phyloP scores from a whole-genome alignment of 2,797 vertebrate species.

The Diplodus puntazzo region DNA sequence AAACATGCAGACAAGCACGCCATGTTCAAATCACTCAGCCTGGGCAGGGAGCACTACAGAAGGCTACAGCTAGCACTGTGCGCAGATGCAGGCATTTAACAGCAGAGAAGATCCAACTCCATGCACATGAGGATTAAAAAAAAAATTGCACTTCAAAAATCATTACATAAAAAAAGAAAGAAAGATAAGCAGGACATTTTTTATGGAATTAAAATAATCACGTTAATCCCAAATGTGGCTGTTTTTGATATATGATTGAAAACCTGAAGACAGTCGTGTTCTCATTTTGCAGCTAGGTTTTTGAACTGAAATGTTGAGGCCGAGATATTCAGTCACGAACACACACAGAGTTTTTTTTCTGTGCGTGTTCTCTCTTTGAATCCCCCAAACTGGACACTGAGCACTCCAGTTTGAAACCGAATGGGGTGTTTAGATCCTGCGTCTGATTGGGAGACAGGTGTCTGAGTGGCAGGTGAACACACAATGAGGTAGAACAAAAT shows the following conservation, averaged over 20 bases:
- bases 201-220: conserved; percentile 38
- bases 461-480: conserved; percentile 72
- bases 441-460: conserved; percentile 47
- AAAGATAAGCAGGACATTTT: conserved; percentile 39
- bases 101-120: conserved; percentile 67
- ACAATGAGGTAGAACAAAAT: conserved; percentile 83
- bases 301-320: conserved; percentile 45
- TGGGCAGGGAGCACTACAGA: conserved; percentile 55
- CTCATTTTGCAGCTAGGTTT: conserved; percentile 51
- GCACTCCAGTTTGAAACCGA: conserved; percentile 21
- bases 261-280: conserved; percentile 44
- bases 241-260: conserved; percentile 45
- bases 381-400: conserved; percentile 5
- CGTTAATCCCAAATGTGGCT: conserved; percentile 31
- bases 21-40: conserved; percentile 53
- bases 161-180: conserved; percentile 24
- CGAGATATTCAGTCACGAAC: conserved; percentile 43
- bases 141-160: conserved; percentile 77
- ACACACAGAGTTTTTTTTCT: conserved; percentile 4
- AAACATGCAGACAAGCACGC: conserved; percentile 67
- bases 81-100: conserved; percentile 67
- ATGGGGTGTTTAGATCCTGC: conserved; percentile 33
- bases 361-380: conserved; percentile 12
- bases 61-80: conserved; percentile 57
- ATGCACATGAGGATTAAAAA: conserved; percentile 53